Percentiles rank a stretch among this genome's conserved stretches.
phyloP scores from a whole-genome alignment of 2,113 vertebrate species.

The Copsychus sechellarum region DNA sequence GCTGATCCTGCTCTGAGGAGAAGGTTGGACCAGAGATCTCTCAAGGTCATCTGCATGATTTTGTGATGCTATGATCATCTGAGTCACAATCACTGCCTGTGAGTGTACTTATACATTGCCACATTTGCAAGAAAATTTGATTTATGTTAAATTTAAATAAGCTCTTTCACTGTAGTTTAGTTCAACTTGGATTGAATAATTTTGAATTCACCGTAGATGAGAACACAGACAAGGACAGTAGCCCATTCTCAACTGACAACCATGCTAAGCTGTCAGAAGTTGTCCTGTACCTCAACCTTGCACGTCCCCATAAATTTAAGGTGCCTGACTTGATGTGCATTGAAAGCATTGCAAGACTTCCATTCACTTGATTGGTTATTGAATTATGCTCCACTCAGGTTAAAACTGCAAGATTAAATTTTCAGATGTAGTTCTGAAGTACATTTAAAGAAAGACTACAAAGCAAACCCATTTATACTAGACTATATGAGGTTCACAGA shows the following conservation, averaged over 20 bases:
- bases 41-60: background rate
- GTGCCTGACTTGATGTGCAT: background rate
- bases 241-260: background rate
- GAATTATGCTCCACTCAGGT: background rate
- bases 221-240: background rate
- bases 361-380: conserved; percentile 3
- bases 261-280: background rate
- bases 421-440: background rate
- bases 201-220: background rate
- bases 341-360: conserved; percentile 11
- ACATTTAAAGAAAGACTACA: background rate
- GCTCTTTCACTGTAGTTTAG: background rate
- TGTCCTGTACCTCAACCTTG: conserved; percentile 2
- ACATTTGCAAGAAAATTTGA: background rate
- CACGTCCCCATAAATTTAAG: background rate
- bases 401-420: conserved; percentile 9
- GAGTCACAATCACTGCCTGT: background rate
- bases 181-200: background rate
- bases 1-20: background rate
- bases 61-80: background rate
- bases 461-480: background rate
- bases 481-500: background rate
- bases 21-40: background rate
- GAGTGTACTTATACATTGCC: background rate
- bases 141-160: conserved; percentile 31